Conservation (phyloP, 2,113 vertebrate species). For the Candoia aspera region DNA sequence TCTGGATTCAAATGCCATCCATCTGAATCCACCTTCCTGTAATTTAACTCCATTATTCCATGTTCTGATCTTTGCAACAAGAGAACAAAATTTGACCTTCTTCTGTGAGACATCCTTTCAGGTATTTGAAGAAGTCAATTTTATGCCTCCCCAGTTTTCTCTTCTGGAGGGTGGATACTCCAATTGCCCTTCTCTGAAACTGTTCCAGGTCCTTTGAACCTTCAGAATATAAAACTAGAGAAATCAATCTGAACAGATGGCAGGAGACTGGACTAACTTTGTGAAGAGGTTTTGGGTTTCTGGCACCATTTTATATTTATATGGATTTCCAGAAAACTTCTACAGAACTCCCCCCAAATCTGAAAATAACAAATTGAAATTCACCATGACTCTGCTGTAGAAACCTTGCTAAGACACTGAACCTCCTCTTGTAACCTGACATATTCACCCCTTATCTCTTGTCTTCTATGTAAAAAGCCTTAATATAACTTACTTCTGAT, state of each 20-base stretch:
- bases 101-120: not conserved
- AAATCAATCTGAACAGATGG: not conserved
- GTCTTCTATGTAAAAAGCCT: not conserved
- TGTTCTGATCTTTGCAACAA: not conserved
- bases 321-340: not conserved
- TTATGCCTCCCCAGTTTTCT: not conserved
- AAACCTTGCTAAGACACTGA: not conserved
- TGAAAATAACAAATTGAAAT: not conserved
- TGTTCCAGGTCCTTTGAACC: not conserved
- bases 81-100: not conserved
- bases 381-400: not conserved
- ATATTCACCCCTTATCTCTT: not conserved
- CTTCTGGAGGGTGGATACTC: not conserved
- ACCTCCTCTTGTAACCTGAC: not conserved
- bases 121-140: not conserved
- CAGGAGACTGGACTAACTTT: not conserved
- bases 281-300: not conserved
- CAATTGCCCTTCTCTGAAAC: not conserved
- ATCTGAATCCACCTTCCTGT: not conserved
- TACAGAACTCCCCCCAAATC: not conserved
- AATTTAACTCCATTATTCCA: not conserved
- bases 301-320: not conserved
- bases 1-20: no score
- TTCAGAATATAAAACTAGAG: not conserved
- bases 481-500: not conserved